Evolutionary conservation across 2,797 vertebrate genomes (phyloP).

Genomic region (Brachymystax lenok): DNA sequence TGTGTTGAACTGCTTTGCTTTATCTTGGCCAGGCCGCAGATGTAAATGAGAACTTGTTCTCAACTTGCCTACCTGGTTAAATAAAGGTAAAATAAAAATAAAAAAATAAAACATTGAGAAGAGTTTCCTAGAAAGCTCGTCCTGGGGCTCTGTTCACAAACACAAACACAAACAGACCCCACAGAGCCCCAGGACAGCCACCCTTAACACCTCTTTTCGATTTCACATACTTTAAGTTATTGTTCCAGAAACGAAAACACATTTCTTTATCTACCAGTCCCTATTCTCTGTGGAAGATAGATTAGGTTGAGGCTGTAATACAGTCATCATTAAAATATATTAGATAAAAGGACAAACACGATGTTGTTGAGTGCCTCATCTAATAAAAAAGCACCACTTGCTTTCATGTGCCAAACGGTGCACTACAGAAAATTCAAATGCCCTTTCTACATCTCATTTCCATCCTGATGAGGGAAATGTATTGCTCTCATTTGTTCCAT

Average conservation of each 20-base stretch:
- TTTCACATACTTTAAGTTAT: slow-evolving; percentile 30
- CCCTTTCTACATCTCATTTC: background rate
- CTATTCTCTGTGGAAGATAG: slow-evolving; percentile 9
- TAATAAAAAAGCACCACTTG: background rate
- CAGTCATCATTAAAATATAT: slow-evolving; percentile 4
- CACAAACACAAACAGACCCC: too few relatives aligned
- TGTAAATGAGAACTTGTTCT: too few relatives aligned
- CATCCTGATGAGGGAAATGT: background rate
- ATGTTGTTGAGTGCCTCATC: background rate
- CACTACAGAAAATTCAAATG: background rate
- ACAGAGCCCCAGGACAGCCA: too few relatives aligned
- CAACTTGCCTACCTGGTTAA: too few relatives aligned
- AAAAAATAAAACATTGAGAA: too few relatives aligned
- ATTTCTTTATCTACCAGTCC: slow-evolving; percentile 31
- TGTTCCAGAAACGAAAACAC: slow-evolving; percentile 31
- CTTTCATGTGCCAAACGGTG: background rate
- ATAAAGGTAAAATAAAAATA: too few relatives aligned
- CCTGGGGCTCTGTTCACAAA: too few relatives aligned
- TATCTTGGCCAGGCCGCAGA: too few relatives aligned
- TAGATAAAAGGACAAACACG: slow-evolving; percentile 11
- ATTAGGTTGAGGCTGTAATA: slow-evolving; percentile 18
- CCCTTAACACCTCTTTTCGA: slow-evolving; percentile 24
- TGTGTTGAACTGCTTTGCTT: too few relatives aligned
- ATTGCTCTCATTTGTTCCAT: background rate
- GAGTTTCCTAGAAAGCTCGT: too few relatives aligned